Base-by-base conservation (phyloP, 1,140 invertebrate species). In the Drosophila bifasciata region DNA sequence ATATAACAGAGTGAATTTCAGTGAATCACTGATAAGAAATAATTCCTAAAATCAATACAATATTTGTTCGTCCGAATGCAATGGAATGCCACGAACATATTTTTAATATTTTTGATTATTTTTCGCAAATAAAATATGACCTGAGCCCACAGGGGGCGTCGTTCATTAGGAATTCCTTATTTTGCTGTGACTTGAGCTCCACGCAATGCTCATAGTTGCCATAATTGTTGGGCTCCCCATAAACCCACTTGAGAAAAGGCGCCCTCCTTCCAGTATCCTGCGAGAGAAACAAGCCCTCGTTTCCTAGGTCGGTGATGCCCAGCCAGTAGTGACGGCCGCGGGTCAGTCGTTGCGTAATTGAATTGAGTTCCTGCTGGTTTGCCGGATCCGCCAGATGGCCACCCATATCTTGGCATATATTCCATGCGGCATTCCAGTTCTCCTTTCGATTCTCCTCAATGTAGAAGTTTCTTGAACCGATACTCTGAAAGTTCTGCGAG, bases 261-360 rank as follows among this genome's bases (percentile, higher is more conserved):
- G 39, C 51, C 15, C 8, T 19, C 2, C 4, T n/a, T 19, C 51
- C 51, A 9, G 36, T 23, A 4, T 39, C 21, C 11, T 15, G 13
- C 11, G 51, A 53, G n/a, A 41, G 2, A n/a, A 40, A 53, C 5
- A 15, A 7, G 0, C 39, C 51, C 19, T 53, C 32, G n/a, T 9
- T 11, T 19, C 3, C 9, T 7, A 21, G 15, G 13, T 53, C 51
- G 15, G 39, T 15, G 1, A 53, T 41, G 19, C 36, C 50, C 5
- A 67, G 13, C 56, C 56, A 72, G 48, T 63, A 74, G 16, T 8
- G 13, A 11, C 16, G 1, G 13, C 5, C 25, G 0, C 3, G 2
- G 0, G 21, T 17, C 6, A 71, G 28, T 15, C n/a, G 21, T 2
- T 19, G 11, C 9, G 1, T n/a, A 1, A 53, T 17, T 13, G 36